phyloP scores from a whole-genome alignment of 1,140 invertebrate genomes.

The Aphelinus atriplicis region DNA sequence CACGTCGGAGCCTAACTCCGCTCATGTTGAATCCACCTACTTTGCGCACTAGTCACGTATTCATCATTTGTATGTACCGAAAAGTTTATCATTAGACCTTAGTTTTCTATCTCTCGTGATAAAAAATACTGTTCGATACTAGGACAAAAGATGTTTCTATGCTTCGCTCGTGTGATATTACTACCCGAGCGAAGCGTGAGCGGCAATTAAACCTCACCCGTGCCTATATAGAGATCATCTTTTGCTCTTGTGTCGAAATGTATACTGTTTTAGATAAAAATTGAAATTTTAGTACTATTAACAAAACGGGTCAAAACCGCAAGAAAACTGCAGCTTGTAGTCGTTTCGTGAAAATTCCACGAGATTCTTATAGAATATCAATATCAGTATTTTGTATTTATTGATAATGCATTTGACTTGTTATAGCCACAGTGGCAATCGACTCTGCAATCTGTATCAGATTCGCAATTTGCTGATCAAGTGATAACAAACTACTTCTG shows the following conservation, averaged over 20 bases:
- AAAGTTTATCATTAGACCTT: no score
- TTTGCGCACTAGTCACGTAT: no score
- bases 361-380: conserved; percentile 30
- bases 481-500: not conserved
- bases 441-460: conserved; percentile 17
- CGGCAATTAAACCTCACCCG: no score
- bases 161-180: no score
- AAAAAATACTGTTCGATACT: not conserved
- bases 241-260: no score
- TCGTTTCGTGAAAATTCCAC: conserved; percentile 11
- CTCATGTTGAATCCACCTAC: no score
- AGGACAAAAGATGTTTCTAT: not conserved
- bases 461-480: not conserved
- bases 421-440: conserved; percentile 31
- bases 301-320: not conserved
- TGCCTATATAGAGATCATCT: no score
- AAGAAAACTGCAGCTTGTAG: not conserved
- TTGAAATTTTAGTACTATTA: conserved; percentile 2
- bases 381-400: conserved; percentile 31
- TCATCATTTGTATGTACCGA: no score
- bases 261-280: not conserved
- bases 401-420: conserved; percentile 37
- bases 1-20: no score
- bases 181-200: no score
- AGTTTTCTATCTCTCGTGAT: not conserved